phyloP scores from a whole-genome alignment of 1,140 invertebrate genomes.

The Pygmarrhopalites habei region DNA sequence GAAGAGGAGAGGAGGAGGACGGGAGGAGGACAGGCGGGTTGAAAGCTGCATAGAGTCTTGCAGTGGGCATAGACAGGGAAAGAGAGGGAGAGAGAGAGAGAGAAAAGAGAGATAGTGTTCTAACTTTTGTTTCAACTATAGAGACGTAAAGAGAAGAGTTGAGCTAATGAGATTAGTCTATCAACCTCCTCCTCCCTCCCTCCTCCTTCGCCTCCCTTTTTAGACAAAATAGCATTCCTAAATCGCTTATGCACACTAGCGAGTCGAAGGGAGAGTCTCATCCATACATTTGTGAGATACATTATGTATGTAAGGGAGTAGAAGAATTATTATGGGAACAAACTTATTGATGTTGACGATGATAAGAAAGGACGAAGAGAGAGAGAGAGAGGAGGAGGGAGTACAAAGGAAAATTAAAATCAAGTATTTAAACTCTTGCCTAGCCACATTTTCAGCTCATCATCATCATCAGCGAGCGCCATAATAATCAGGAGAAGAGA shows the following conservation, averaged over 20 bases:
- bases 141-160: constrained; percentile 4
- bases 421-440: constrained; percentile 1
- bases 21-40: too few species aligned
- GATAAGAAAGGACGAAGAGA: background rate
- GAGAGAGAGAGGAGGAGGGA: too few species aligned
- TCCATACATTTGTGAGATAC: too few species aligned
- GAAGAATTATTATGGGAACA: too few species aligned
- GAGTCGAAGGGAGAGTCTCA: background rate
- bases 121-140: too few species aligned
- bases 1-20: too few species aligned
- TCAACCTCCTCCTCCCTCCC: too few species aligned
- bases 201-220: too few species aligned
- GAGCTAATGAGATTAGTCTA: constrained; percentile 33
- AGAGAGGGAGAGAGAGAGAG: background rate
- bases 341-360: background rate
- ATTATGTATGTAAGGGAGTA: too few species aligned
- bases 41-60: too few species aligned
- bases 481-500: too few species aligned
- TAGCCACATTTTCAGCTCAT: background rate
- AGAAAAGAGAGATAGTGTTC: background rate
- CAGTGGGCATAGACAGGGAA: too few species aligned
- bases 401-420: background rate
- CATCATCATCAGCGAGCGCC: constrained; percentile 1
- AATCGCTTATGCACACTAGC: background rate
- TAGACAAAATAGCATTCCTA: background rate